Conservation (phyloP, 2,888 invertebrate species). For the Athetis lepigone region DNA sequence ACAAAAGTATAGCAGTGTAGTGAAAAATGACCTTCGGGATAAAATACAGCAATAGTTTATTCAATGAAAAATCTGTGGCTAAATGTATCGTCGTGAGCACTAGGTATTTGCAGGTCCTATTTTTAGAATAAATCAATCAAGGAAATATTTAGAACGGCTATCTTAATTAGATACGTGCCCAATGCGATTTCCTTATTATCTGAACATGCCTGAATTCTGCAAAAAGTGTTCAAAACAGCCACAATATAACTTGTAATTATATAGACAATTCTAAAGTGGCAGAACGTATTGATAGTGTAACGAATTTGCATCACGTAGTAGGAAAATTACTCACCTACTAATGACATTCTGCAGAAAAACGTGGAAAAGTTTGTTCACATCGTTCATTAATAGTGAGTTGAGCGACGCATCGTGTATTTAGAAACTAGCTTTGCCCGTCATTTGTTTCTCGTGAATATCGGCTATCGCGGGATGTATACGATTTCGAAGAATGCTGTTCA, state of each 20-base stretch:
- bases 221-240: slow-evolving; percentile 32
- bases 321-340: slow-evolving; percentile 14
- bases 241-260: slow-evolving; percentile 3
- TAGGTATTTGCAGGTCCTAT: slow-evolving; percentile 18
- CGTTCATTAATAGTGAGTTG: too few relatives aligned
- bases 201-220: slow-evolving; percentile 28
- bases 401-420: slow-evolving; percentile 13
- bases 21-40: background rate
- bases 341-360: slow-evolving; percentile 11
- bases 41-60: background rate
- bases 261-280: slow-evolving; percentile 20
- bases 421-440: too few relatives aligned
- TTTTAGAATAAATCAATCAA: slow-evolving; percentile 49
- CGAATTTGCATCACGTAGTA: slow-evolving; percentile 23
- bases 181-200: slow-evolving; percentile 57
- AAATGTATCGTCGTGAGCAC: background rate
- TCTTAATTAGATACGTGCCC: slow-evolving; percentile 60
- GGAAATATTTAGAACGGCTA: slow-evolving; percentile 46
- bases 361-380: background rate
- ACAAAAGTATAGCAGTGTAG: too few relatives aligned
- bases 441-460: too few relatives aligned
- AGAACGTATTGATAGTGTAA: slow-evolving; percentile 22
- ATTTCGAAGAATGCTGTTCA: too few relatives aligned
- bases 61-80: slow-evolving; percentile 2
- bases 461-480: too few relatives aligned